phyloP scores from a whole-genome alignment of 2,888 invertebrate species.

The Chalcosyrphus nemorum region DNA sequence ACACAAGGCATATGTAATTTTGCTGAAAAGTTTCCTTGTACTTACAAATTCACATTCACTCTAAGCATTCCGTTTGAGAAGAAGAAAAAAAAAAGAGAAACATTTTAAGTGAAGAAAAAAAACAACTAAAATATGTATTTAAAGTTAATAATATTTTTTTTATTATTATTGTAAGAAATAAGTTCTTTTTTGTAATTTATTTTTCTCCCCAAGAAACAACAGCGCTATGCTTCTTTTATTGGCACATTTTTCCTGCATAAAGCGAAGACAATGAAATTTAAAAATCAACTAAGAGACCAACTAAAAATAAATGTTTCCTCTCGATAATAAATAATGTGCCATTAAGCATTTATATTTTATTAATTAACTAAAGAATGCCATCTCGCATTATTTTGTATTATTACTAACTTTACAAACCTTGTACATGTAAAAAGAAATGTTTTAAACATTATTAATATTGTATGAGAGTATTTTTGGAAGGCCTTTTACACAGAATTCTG shows the following conservation, averaged over 20 bases:
- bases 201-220: conserved; percentile 66
- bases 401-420: conserved; percentile 57
- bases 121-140: conserved; percentile 61
- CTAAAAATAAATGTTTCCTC: conserved; percentile 34
- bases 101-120: conserved; percentile 72
- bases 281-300: conserved; percentile 42
- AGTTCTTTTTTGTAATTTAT: conserved; percentile 74
- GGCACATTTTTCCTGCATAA: conserved; percentile 41
- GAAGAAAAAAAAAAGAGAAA: conserved; percentile 48
- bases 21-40: conserved; percentile 46
- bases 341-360: conserved; percentile 74
- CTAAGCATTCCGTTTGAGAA: conserved; percentile 73
- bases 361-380: conserved; percentile 40
- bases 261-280: conserved; percentile 49
- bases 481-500: conserved; percentile 57
- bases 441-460: conserved; percentile 18
- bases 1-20: conserved; percentile 97
- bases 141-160: conserved; percentile 45
- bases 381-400: conserved; percentile 62
- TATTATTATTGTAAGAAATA: conserved; percentile 77
- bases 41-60: conserved; percentile 56
- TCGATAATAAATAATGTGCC: conserved; percentile 71
- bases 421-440: conserved; percentile 37
- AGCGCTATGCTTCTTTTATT: conserved; percentile 55
- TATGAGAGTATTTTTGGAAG: conserved; percentile 54